Evolutionary conservation across 2,113 vertebrate genomes (phyloP), one percentile per base, ranked within the genome.

Genomic region (Carlito syrichta): DNA sequence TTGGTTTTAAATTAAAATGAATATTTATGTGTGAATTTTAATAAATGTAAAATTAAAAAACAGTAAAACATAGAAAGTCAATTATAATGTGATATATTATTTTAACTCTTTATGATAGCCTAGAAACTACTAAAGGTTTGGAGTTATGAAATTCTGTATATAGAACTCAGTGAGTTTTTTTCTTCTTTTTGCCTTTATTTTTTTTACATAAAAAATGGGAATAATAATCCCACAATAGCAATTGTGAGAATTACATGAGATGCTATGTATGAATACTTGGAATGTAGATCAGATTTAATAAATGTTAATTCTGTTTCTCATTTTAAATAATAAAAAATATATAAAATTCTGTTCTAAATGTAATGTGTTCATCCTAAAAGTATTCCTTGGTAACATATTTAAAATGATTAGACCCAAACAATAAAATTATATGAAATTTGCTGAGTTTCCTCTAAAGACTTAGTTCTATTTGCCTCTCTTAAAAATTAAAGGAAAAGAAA

Each of bases 1-100:
- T 69, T 76, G 56, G 87, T 77, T 95, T 95, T 91, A 86, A 93
- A 43, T 87, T 77, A 89, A 90, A 93, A 88, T 91, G n/a, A 95
- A 86, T 97, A 48, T 77, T 69, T 95, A 66, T 35, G 2, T n/a
- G 25, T 91, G 35, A 62, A 54, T 91, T 94, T 94, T 89, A 87
- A 90, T 84, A 94, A 89, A 43, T 90, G 19, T 93, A 32, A 79
- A 92, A 88, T 63, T 88, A 68, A 86, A 95, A 66, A 96, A 90
- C 1, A 94, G 20, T 48, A 96, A 82, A 90, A 76, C 76, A 84
- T 54, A 94, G 38, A 60, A 86, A 89, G 84, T 90, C 22, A 77
- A 23, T 88, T 88, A 90, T 45, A 84, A 54, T 45, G 14, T 69
- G 79, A 62, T 32, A 38, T 71, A 84, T 27, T 85, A 66, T 10